phyloP scores from a whole-genome alignment of 2,113 vertebrate species.

The Seriola rivoliana region DNA sequence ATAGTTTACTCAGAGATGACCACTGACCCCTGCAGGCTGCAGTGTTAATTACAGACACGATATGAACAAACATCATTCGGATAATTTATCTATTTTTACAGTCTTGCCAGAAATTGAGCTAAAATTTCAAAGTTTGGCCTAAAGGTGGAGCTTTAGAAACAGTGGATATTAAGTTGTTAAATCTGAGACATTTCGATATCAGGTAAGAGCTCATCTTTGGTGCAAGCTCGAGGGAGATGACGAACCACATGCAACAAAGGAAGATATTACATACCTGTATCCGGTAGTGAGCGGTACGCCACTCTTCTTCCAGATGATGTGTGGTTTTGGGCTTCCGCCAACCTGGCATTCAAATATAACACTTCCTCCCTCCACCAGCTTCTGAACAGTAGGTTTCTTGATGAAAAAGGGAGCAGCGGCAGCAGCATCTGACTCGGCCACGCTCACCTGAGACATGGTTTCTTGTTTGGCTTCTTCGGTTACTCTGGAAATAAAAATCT shows the following conservation, averaged over 20 bases:
- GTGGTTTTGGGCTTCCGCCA: conserved; percentile 94
- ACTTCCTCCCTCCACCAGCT: conserved; percentile 93
- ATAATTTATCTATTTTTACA: background rate
- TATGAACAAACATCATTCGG: background rate
- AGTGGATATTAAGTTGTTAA: background rate
- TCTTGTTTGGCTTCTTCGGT: conserved; percentile 87
- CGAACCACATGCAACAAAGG: background rate
- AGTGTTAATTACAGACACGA: background rate
- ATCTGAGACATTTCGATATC: background rate
- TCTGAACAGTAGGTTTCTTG: conserved; percentile 90
- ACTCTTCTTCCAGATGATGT: conserved; percentile 96
- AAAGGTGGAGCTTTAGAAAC: background rate
- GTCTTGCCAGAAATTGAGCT: background rate
- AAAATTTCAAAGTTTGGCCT: background rate
- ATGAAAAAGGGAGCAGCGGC: conserved; percentile 90
- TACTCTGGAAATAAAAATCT: conserved; percentile 77
- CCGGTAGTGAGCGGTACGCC: conserved; percentile 93
- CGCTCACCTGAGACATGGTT: conserved; percentile 85
- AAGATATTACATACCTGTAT: conserved; percentile 89
- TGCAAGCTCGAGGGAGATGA: background rate
- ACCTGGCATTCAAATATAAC: conserved; percentile 94
- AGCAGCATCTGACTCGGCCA: conserved; percentile 70
- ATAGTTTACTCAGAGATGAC: background rate
- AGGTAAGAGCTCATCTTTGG: background rate
- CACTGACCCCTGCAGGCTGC: background rate